Evolutionary conservation across 2,888 invertebrate genomes (phyloP), one percentile per base, ranked within the genome.

Genomic region (Ecliptopera silaceata): DNA sequence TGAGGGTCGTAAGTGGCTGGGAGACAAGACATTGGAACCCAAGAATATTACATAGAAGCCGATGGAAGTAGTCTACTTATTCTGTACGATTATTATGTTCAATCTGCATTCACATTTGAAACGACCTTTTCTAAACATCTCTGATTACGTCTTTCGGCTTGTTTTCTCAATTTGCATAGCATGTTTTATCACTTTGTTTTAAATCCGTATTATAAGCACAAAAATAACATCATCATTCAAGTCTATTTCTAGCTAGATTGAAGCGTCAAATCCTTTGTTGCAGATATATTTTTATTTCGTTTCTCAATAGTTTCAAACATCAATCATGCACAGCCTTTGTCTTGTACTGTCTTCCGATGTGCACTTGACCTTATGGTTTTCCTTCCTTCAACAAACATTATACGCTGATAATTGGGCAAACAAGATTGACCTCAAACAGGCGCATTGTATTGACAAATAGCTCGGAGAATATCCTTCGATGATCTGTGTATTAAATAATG

Each of bases 381-480:
- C 65, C 64, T 65, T 60, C 62, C 60, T 49, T 45, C 44, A 60
- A 57, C 59, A 54, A 56, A 59, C 63, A 53, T 39, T 47, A 36
- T 63, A 54, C 38, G 48, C 38, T 59, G 56, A 59, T 66, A 70
- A 72, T 71, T 70, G 56, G 60, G 61, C 64, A 74, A 73, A 70
- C 69, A 72, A 51, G 57, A 50, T 50, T 64, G 66, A 73, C 74
- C 73, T 67, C 64, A 47, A 52, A 41, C 31, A 31, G 32, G 29
- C 31, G 41, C 43, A 61, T 65, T 67, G 67, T 63, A 65, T 69
- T 66, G 12, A 72, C 71, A 70, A 64, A 69, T 59, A 59, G 52
- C 63, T 61, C 52, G 51, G 53, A 48, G 44, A 36, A 49, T 18
- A 43, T 34, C 59, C 56, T 63, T 69, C 48, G 18, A 55, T 56